Conservation (phyloP, 2,113 vertebrate genomes). For the Tiliqua scincoides region DNA sequence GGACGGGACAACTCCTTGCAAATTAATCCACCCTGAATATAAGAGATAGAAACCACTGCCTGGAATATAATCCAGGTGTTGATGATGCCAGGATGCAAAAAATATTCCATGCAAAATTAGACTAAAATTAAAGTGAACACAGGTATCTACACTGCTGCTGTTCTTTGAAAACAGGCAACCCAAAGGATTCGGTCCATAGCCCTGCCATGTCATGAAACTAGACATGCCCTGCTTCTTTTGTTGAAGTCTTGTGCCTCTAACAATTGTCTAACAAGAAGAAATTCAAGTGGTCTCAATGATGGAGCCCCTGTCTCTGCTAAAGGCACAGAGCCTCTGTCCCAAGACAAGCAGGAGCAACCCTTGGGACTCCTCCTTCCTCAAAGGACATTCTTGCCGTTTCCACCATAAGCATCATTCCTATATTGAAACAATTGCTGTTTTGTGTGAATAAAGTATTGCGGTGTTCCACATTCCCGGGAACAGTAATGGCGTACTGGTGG, state of each 20-base stretch:
- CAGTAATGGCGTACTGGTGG: not conserved
- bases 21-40: not conserved
- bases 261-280: not conserved
- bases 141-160: not conserved
- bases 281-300: not conserved
- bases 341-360: not conserved
- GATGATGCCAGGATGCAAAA: not conserved
- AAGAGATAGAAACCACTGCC: not conserved
- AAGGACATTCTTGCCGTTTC: not conserved
- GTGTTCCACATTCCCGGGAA: not conserved
- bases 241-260: not conserved
- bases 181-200: not conserved
- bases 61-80: not conserved
- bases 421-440: not conserved
- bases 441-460: not conserved
- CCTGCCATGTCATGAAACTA: too few species aligned
- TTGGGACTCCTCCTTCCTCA: not conserved
- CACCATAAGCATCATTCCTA: not conserved
- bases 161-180: not conserved
- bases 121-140: not conserved
- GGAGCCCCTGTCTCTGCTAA: not conserved
- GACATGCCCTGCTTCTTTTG: not conserved
- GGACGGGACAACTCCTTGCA: not conserved
- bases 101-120: not conserved
- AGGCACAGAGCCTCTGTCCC: too few species aligned